These are phyloP conservation scores for Triplophysa dalaica DNA, from an alignment of 2,113 vertebrate species.

Conservation along the genomic window DNA sequence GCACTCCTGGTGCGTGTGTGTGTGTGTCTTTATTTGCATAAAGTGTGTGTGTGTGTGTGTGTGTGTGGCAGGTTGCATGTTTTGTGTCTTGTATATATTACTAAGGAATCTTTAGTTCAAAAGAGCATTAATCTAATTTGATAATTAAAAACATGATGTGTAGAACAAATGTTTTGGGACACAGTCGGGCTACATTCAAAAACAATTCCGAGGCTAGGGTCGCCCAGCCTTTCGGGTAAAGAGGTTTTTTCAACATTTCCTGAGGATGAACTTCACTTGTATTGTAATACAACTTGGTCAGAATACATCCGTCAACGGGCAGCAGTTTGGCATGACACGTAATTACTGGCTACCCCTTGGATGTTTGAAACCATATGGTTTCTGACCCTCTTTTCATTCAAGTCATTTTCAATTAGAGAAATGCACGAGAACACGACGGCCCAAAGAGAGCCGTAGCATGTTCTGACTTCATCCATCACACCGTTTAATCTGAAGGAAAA, in stretches of 20 bases:
- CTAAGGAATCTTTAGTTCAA: background rate
- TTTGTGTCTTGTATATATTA: background rate
- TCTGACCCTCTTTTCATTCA: conserved; percentile 52
- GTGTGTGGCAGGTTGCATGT: conserved; percentile 22
- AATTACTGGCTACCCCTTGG: conserved; percentile 46
- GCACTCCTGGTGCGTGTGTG: conserved; percentile 42
- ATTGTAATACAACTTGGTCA: conserved; percentile 42
- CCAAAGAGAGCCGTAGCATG: conserved; percentile 27
- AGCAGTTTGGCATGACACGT: conserved; percentile 41
- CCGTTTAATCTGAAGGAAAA: conserved; percentile 28
- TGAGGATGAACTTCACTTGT: conserved; percentile 33
- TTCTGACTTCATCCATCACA: conserved; percentile 41
- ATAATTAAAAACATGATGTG: background rate
- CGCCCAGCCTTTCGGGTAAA: conserved; percentile 7
- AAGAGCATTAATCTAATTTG: background rate
- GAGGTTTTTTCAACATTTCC: conserved; percentile 43
- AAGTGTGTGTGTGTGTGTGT: conserved; percentile 1
- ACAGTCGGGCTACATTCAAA: background rate
- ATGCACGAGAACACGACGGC: conserved; percentile 10
- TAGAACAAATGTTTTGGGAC: background rate
- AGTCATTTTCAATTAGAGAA: conserved; percentile 46
- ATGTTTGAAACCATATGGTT: conserved; percentile 53
- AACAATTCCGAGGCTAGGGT: background rate
- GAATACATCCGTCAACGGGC: conserved; percentile 44
- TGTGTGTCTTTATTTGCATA: conserved; percentile 11